These are phyloP conservation scores for Haliclona indistincta DNA, from an alignment of 37 sponge, comb jelly and placozoan genomes.

Conservation along the genomic window DNA sequence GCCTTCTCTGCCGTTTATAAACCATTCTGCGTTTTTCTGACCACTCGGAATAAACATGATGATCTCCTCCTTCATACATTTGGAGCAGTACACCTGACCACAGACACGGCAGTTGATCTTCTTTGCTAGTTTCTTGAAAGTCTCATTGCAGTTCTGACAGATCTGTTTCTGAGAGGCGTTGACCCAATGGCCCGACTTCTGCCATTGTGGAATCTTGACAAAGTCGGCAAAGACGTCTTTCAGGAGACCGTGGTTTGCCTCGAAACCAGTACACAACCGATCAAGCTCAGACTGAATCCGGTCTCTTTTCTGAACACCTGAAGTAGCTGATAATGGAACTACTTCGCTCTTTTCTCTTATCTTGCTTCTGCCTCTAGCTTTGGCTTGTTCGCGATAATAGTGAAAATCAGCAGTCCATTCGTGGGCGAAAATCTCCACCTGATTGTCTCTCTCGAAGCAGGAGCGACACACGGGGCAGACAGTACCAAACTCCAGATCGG, in stretches of 20 bases:
- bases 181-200: conserved; percentile 40
- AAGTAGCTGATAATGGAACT: not conserved
- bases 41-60: conserved; percentile 28
- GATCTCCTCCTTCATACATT: conserved; percentile 41
- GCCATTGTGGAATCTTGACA: conserved; percentile 51
- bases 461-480: conserved; percentile 27
- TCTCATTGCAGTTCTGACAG: conserved; percentile 17
- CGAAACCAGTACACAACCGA: conserved; percentile 19
- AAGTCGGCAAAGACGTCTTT: conserved; percentile 16
- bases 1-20: conserved; percentile 51
- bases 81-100: conserved; percentile 62
- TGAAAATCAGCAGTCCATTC: conserved; percentile 25
- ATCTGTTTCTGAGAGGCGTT: not conserved
- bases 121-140: conserved; percentile 1
- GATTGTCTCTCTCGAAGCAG: conserved; percentile 24
- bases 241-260: conserved; percentile 4
- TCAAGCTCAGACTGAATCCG: conserved; percentile 11
- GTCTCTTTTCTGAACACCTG: not conserved
- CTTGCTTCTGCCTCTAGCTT: not conserved
- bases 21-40: conserved; percentile 26
- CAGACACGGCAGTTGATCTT: conserved; percentile 71
- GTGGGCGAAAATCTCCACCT: not conserved
- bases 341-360: no score
- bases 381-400: not conserved
- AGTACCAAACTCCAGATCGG: conserved; percentile 38